Evolutionary conservation across 2,888 invertebrate species (phyloP), one percentile per base, ranked within the genome.

Genomic region (Myopa tessellatipennis): DNA sequence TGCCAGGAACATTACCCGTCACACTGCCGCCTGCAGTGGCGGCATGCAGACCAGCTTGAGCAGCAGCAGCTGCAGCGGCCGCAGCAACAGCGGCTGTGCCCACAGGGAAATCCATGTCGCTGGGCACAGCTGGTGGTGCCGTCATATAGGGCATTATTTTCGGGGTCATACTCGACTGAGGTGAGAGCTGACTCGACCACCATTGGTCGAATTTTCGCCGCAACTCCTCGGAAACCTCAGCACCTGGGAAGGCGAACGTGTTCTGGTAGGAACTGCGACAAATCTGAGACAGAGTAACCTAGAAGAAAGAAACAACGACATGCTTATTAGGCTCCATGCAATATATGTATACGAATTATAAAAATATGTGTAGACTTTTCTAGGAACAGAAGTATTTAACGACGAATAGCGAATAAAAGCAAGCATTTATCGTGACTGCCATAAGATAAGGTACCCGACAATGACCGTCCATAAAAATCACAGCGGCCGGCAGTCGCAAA

Each of bases 191-290:
- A 77, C 93, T 91, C 65, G 93, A 92, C 93, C 95, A 96, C 98
- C 98, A 98, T 77, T 95, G 94, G 86, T 98, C 97, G 89, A 98
- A 98, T 88, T 96, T 95, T 79, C 95, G 91, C 40, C 95, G 93
- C 85, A 94, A 92, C 74, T 97, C 97, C 82, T 97, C 97, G 0
- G 94, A 92, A 10, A 95, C 92, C 83, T 96, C 95, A 68, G 92
- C 92, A 70, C 92, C 91, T 1, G 88, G 87, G 82, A 93, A 92
- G 4, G 93, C 92, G 38, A 93, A 92, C 12, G 92, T 91, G 40
- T 92, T 91, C 85, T 93, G 90, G 87, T 93, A 92, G 73, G 93
- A 93, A 34, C 95, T 95, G 79, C 96, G 93, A 86, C 96, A 95
- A 80, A 97, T 93, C 85, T 96, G 95, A 79, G 95, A 93, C 82